Evolutionary conservation across 2,888 invertebrate genomes (phyloP), one percentile per base, ranked within the genome.

Genomic region (Leptopilina drosophilae): DNA sequence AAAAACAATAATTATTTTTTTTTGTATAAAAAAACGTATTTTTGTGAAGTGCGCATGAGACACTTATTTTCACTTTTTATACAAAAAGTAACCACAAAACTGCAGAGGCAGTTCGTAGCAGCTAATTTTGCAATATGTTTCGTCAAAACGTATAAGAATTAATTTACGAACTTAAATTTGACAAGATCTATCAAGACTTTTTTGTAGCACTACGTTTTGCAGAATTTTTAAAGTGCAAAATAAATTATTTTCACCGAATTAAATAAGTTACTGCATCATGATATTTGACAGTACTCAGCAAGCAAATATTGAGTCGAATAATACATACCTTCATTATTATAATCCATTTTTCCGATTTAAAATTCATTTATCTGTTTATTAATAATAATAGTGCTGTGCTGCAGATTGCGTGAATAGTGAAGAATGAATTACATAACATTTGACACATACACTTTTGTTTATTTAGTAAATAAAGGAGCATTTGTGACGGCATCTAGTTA

Each of bases 171-270:
- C 15, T 1, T 15, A 20, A 20, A 64, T 20, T 64, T 20, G 20
- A 64, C 62, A n/a, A 20, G 15, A 64, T 64, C 62, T 64, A 64
- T 15, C 62, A 64, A 64, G 62, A 64, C 15, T 64, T 64, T 64
- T 64, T 64, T 64, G 62, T 64, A 64, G 62, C 62, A 20, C 62
- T 64, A 64, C 20, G 62, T 64, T 64, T 64, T 8, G 5, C 5
- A 64, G 62, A 20, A 20, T 64, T n/a, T 64, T 64, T 15, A 1
- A 20, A 8, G 5, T 64, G 20, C 20, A 64, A 56, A 56, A 12
- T 56, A n/a, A 11, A 11, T 56, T 7, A 56, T 9, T 56, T 56
- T 56, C 4, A 6, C 56, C 2, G 12, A 56, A 4, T 56, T 12
- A 56, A 56, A 56, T 11, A 56, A 56, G 56, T 12, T 56, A 56